Evolutionary conservation across 2,888 invertebrate species (phyloP).

Genomic region (Ectemnius continuus): DNA sequence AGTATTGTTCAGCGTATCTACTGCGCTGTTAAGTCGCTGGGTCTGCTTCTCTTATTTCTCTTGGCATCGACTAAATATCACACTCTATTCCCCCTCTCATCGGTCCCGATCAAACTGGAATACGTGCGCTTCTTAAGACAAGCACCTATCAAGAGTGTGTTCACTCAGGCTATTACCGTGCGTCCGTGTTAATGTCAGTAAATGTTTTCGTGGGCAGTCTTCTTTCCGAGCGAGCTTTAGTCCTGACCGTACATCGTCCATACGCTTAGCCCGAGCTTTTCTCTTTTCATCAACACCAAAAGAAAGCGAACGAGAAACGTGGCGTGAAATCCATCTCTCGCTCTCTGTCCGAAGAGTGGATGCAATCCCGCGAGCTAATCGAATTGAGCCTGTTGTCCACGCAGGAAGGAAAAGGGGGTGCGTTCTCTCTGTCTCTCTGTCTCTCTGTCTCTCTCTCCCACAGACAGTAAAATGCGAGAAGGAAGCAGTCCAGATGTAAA

Average conservation of each 20-base stretch:
- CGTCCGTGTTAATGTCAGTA: neutral
- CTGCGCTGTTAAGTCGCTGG: neutral
- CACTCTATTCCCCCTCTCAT: neutral
- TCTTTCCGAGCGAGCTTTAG: slow-evolving; percentile 62
- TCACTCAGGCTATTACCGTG: neutral
- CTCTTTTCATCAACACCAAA: slow-evolving; percentile 30
- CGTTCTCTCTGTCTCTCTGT: neutral
- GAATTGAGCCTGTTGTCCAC: neutral
- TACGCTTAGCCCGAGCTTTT: slow-evolving; percentile 71
- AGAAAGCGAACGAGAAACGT: slow-evolving; percentile 3
- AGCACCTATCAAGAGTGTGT: no score
- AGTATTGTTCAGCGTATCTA: no score
- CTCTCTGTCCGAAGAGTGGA: no score
- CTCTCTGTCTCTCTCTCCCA: neutral
- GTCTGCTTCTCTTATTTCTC: neutral
- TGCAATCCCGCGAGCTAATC: neutral
- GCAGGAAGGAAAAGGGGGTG: neutral
- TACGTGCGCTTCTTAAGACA: no score
- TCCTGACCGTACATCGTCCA: slow-evolving; percentile 63
- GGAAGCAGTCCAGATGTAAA: slow-evolving; percentile 65
- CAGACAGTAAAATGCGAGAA: slow-evolving; percentile 17
- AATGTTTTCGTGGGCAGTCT: slow-evolving; percentile 53
- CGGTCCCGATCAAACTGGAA: no score
- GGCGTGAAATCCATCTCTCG: slow-evolving; percentile 6
- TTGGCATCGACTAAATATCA: neutral